phyloP scores from a whole-genome alignment of 2,888 invertebrate genomes.

The Hipparchia semele region DNA sequence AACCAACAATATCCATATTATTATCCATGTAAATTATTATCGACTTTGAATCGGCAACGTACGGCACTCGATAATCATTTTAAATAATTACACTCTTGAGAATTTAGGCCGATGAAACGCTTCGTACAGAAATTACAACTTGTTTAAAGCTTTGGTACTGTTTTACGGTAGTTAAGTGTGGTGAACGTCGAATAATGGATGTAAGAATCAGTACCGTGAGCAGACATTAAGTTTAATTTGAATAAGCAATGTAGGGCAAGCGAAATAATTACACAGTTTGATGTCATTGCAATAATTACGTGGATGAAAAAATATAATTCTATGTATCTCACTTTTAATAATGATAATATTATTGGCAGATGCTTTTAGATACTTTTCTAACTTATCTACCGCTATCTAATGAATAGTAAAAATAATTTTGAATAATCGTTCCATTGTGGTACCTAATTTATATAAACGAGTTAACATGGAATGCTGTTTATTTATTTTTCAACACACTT shows the following conservation, averaged over 20 bases:
- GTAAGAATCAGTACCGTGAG: constrained; percentile 9
- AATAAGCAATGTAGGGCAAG: constrained; percentile 3
- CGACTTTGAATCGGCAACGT: constrained; percentile 2
- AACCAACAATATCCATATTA: constrained; percentile 3
- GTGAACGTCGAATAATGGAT: neutral
- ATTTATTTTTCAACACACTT: no score
- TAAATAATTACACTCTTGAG: constrained; percentile 26
- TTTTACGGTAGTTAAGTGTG: constrained; percentile 2
- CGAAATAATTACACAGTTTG: neutral
- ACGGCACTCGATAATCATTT: constrained; percentile 26
- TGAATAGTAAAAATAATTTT: no score
- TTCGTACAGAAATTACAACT: constrained; percentile 16
- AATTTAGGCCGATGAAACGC: constrained; percentile 19
- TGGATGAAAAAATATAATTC: no score
- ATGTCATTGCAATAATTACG: no score
- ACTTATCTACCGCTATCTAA: no score
- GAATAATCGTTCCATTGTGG: no score
- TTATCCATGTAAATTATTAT: constrained; percentile 15
- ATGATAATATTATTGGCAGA: no score
- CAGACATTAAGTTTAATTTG: neutral
- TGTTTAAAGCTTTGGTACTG: constrained; percentile 16
- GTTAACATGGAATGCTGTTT: no score
- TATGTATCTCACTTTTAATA: no score
- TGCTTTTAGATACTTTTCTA: no score
- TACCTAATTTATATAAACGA: no score